Base-by-base conservation (phyloP, 2,888 invertebrate species). In the Caenorhabditis uteleia region DNA sequence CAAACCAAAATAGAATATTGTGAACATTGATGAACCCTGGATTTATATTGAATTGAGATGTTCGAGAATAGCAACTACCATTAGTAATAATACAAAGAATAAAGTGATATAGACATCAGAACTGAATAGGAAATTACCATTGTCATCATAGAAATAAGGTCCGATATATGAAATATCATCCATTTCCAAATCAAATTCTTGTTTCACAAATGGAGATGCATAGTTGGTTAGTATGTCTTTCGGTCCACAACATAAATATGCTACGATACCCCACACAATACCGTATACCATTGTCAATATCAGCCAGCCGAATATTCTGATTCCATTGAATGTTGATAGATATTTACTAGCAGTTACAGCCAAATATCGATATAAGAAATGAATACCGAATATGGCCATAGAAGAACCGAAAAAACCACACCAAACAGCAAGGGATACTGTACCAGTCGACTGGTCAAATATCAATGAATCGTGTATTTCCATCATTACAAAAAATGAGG, bases 61-160 rank as follows among this genome's bases (percentile, higher is more conserved):
- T n/a, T n/a, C n/a, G n/a, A n/a, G n/a, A n/a, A n/a, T n/a, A n/a
- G n/a, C n/a, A n/a, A n/a, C n/a, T n/a, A n/a, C n/a, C n/a, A n/a
- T n/a, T n/a, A n/a, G n/a, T n/a, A n/a, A n/a, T n/a, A n/a, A n/a
- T n/a, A n/a, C n/a, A n/a, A n/a, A n/a, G n/a, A n/a, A n/a, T n/a
- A n/a, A n/a, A n/a, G n/a, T n/a, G n/a, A n/a, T n/a, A n/a, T n/a
- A n/a, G n/a, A n/a, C n/a, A n/a, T n/a, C n/a, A n/a, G n/a, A n/a
- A n/a, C n/a, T n/a, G n/a, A n/a, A n/a, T n/a, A n/a, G n/a, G n/a
- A 56, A 56, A 12, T 51, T 36, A 4, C 58, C 50, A 12, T 50
- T 34, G 21, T 20, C 34, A 7, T n/a, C 31, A n/a, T 42, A 44
- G 20, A 50, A 50, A n/a, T 50, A 58, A 2, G 51, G 46, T 0